phyloP scores from a whole-genome alignment of 2,113 vertebrate genomes.

The Dicaeum eximium region DNA sequence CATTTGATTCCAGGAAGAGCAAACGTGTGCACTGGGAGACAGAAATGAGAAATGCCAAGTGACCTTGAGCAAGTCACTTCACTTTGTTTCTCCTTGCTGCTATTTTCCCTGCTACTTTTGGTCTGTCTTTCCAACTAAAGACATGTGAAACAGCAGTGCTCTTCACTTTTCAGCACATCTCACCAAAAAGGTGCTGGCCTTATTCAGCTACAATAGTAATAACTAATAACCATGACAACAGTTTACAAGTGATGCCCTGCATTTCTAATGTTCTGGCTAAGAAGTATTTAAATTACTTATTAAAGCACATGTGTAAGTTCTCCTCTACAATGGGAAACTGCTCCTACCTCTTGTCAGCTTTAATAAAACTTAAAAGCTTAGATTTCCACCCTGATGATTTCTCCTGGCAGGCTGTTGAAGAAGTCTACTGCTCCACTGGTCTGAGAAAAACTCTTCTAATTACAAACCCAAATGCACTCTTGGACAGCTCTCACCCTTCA shows the following conservation, averaged over 20 bases:
- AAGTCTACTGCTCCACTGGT: not conserved
- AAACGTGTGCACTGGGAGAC: not conserved
- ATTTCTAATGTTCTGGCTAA: not conserved
- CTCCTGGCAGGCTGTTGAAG: not conserved
- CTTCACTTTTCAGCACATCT: not conserved
- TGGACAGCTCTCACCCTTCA: not conserved
- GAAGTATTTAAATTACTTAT: not conserved
- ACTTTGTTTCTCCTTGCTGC: not conserved
- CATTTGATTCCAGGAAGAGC: not conserved
- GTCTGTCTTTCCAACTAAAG: not conserved
- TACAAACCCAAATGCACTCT: not conserved
- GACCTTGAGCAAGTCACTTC: slow-evolving; percentile 22
- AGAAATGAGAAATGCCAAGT: not conserved
- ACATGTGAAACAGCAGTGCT: not conserved
- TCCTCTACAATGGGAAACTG: not conserved
- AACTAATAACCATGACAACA: not conserved
- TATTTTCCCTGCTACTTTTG: not conserved
- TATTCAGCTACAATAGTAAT: not conserved
- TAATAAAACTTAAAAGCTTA: not conserved
- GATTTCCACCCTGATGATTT: not conserved
- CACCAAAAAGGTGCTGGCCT: not conserved
- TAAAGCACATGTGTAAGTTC: not conserved
- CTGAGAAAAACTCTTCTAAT: not conserved
- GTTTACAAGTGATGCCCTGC: not conserved
- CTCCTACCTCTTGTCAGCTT: not conserved